A percentile compares a stretch with the other conserved stretches of the same genome.
phyloP scores from a whole-genome alignment of 92 coral and sea anemone species.

The Phenganax stokvisi region DNA sequence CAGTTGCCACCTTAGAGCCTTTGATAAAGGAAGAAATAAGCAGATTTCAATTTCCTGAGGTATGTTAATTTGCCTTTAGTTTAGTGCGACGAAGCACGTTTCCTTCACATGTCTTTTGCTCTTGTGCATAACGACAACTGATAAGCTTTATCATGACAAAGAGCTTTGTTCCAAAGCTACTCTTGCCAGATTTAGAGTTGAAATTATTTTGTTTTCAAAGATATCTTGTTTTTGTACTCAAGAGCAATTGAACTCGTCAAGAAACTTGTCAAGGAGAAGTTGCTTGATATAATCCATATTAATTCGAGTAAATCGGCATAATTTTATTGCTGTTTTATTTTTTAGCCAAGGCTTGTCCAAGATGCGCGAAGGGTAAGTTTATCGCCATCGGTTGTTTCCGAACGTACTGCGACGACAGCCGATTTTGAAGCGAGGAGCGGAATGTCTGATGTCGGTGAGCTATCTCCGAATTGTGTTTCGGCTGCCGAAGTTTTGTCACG shows the following conservation, averaged over 20 bases:
- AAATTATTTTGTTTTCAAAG: too few relatives aligned
- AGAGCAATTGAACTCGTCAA: too few relatives aligned
- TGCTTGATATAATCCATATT: too few relatives aligned
- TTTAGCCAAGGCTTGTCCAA: constrained; percentile 22
- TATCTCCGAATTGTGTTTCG: constrained; percentile 76
- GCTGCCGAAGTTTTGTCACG: constrained; percentile 86
- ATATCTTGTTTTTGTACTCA: too few relatives aligned
- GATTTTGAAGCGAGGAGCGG: constrained; percentile 25
- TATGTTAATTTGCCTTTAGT: neutral
- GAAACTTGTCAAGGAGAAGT: too few relatives aligned
- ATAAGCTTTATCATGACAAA: too few relatives aligned
- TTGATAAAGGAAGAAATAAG: constrained; percentile 1
- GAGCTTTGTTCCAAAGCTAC: too few relatives aligned
- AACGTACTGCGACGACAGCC: constrained; percentile 11
- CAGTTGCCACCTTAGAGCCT: neutral
- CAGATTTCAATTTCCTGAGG: constrained; percentile 21
- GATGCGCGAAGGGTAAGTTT: constrained; percentile 1
- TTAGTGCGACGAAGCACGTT: neutral
- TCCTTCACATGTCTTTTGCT: too few relatives aligned
- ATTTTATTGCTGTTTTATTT: neutral
- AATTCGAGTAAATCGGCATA: too few relatives aligned
- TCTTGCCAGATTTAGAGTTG: too few relatives aligned
- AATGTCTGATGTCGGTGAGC: constrained; percentile 42
- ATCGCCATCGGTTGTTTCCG: constrained; percentile 35
- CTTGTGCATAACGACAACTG: too few relatives aligned